Evolutionary conservation across 2,113 vertebrate genomes (phyloP).

Genomic region (Nerophis ophidion): DNA sequence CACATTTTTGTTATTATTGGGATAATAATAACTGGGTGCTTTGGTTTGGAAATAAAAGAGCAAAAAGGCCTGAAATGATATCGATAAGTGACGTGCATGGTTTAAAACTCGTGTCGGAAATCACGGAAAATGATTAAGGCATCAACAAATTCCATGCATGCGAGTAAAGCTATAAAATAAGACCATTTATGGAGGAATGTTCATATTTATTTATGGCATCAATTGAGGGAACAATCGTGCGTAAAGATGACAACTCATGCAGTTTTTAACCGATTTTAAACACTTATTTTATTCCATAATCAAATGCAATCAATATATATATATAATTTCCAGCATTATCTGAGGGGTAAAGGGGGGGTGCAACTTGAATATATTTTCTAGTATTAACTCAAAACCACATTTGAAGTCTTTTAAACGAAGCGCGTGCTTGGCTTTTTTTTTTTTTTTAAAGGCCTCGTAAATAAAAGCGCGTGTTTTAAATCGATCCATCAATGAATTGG

Average conservation of each 20-base stretch:
- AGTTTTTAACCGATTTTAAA: not conserved
- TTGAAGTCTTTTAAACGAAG: not conserved
- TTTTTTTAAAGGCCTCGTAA: not conserved
- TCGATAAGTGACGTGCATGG: not conserved
- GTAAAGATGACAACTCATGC: not conserved
- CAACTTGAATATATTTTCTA: too few species aligned
- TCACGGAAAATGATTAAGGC: not conserved
- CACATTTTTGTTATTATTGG: constrained; percentile 48
- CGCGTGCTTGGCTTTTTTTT: not conserved
- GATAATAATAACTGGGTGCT: constrained; percentile 66
- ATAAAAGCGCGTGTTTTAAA: not conserved
- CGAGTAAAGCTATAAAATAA: not conserved
- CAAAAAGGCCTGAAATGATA: not conserved
- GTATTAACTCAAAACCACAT: too few species aligned
- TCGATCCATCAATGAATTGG: not conserved
- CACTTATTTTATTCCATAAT: not conserved
- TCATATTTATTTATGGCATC: not conserved
- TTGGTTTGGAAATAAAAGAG: not conserved
- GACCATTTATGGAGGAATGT: not conserved
- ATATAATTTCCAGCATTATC: too few species aligned
- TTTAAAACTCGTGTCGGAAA: not conserved
- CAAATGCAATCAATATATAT: too few species aligned
- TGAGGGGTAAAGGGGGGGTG: too few species aligned
- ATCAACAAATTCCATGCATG: not conserved
- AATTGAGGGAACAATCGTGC: not conserved